Evolutionary conservation across 2,797 vertebrate species (phyloP).

Genomic region (Trachops cirrhosus): DNA sequence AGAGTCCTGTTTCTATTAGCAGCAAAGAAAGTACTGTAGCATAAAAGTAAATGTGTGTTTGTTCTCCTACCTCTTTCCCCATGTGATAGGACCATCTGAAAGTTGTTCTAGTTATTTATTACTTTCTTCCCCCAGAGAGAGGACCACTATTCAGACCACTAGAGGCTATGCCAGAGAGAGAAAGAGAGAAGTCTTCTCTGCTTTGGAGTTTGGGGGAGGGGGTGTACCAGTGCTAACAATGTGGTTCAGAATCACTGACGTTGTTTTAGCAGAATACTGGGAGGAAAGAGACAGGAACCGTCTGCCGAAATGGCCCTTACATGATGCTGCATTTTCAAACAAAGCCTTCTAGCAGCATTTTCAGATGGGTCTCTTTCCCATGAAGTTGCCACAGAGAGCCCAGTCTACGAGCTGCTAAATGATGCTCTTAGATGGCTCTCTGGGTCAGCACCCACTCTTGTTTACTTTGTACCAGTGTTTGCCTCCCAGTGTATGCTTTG

Average conservation of each 20-base stretch:
- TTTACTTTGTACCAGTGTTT: conserved; percentile 42
- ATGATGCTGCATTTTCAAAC: conserved; percentile 60
- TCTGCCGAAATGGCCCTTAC: conserved; percentile 63
- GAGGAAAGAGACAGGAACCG: conserved; percentile 65
- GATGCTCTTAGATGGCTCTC: not conserved
- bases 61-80: not conserved
- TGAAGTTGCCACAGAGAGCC: conserved; percentile 14
- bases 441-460: not conserved
- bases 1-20: not conserved
- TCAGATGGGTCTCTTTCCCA: conserved; percentile 42
- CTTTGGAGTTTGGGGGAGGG: not conserved
- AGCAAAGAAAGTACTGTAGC: not conserved
- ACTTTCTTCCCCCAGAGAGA: not conserved
- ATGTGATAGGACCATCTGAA: conserved; percentile 21
- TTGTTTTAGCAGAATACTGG: conserved; percentile 55
- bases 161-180: not conserved
- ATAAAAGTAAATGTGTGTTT: not conserved
- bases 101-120: conserved; percentile 30
- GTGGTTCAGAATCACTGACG: conserved; percentile 35
- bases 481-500: conserved; percentile 23
- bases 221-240: conserved; percentile 12
- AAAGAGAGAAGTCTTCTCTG: not conserved
- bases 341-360: conserved; percentile 60
- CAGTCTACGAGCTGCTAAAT: not conserved
- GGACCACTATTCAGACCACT: not conserved